phyloP scores from a whole-genome alignment of 2,888 invertebrate species.

The Amblyteles armatorius region DNA sequence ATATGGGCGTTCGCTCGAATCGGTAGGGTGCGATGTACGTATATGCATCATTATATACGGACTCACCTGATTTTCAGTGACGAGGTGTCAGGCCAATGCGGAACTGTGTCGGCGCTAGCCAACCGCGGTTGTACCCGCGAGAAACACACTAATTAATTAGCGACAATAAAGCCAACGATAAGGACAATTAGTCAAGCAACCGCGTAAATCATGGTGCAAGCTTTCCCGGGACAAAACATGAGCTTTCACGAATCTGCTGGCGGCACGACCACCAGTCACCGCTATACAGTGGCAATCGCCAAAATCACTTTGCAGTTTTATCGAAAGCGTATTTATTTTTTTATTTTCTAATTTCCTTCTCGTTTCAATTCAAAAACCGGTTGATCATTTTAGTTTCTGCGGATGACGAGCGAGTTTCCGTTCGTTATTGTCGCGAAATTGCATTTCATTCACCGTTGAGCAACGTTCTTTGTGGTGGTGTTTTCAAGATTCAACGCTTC shows the following conservation, averaged over 20 bases:
- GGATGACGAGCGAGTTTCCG: background rate
- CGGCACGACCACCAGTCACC: conserved; percentile 26
- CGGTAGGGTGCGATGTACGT: background rate
- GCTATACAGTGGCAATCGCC: background rate
- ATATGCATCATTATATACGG: background rate
- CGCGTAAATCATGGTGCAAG: conserved; percentile 7
- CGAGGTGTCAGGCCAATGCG: conserved; percentile 21
- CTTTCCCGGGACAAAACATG: conserved; percentile 14
- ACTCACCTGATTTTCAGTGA: conserved; percentile 44
- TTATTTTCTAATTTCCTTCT: background rate
- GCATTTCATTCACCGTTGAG: background rate
- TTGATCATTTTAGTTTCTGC: background rate
- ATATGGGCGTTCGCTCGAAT: background rate
- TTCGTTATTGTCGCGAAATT: background rate
- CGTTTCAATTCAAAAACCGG: background rate
- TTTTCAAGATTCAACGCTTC: background rate
- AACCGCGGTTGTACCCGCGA: conserved; percentile 13
- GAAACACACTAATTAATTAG: conserved; percentile 54
- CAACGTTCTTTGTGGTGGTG: background rate
- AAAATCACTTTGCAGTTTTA: background rate
- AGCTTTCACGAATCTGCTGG: conserved; percentile 20
- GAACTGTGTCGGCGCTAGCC: conserved; percentile 8
- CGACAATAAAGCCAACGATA: conserved; percentile 36
- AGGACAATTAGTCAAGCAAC: conserved; percentile 32
- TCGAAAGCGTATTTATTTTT: background rate